Conservation (phyloP, 2,113 vertebrate species). For the Pangasianodon gigas region DNA sequence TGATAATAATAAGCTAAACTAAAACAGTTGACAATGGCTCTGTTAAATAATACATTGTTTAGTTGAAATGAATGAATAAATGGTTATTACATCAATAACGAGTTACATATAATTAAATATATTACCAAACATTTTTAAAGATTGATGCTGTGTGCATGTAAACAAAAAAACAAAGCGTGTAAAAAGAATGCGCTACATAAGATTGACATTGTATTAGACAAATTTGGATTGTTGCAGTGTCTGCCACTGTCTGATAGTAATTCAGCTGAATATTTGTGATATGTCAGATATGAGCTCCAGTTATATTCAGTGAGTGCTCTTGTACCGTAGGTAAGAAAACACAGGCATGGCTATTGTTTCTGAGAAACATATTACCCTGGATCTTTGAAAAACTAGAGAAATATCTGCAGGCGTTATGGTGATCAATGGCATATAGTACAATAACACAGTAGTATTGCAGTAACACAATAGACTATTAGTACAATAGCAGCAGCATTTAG, state of each 20-base stretch:
- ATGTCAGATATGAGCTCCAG: neutral
- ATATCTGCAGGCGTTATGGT: neutral
- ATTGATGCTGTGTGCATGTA: neutral
- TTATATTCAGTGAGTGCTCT: neutral
- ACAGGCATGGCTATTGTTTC: neutral
- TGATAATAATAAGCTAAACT: neutral
- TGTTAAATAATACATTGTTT: neutral
- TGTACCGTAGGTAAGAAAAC: neutral
- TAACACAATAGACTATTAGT: neutral
- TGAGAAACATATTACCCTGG: neutral
- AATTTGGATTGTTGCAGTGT: neutral
- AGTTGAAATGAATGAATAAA: neutral
- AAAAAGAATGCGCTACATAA: neutral
- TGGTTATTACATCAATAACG: neutral
- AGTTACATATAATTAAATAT: neutral
- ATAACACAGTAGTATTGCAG: neutral
- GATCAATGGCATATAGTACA: neutral
- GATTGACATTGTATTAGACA: neutral
- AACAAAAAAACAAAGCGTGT: neutral
- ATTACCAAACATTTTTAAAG: neutral
- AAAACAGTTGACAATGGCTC: neutral
- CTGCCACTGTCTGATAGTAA: neutral
- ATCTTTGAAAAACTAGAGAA: neutral
- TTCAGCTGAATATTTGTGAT: neutral
- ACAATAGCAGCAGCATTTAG: neutral